Evolutionary conservation across 1,140 invertebrate species (phyloP), one percentile per base, ranked within the genome.

Genomic region (Sitophilus oryzae): DNA sequence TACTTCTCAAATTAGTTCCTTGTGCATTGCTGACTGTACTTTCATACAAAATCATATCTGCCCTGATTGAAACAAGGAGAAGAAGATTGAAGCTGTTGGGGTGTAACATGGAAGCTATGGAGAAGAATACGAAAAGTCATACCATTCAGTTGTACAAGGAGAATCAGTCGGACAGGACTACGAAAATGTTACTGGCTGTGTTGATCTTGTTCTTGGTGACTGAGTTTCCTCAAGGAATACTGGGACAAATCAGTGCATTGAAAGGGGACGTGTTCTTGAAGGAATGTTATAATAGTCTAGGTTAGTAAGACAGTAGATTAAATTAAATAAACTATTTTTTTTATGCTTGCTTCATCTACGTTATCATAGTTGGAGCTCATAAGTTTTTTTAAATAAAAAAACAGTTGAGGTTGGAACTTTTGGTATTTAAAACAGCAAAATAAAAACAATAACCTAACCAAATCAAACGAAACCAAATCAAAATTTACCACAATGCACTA

Each of bases 181-280:
- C 94, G 0, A 79, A 83, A 19, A 97, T 98, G 94, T 74, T 98
- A 21, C 74, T 98, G 10, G 91, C 92, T 0, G 86, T 98, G 0
- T 78, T 98, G 0, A 76, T 93, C 2, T 79, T 97, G 0, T 98
- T 98, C 68, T 78, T 96, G 0, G 78, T 88, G n/a, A 90, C 88
- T 0, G 88, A 90, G 70, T 83, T 93, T 58, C 91, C 91, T 0
- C 89, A 93, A 61, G 91, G 88, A 0, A 83, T 92, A 16, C 79
- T 93, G 41, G 89, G 88, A 1, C 75, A 93, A 14, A 77, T 93
- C 0, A 85, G 81, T 42, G 84, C 82, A 1, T 71, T 86, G 1
- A 70, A 88, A 0, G 89, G 87, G 1, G 74, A 81, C 11, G 72
- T 76, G 5, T 91, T 93, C 63, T 86, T 88, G 59, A 67, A 78